Conservation (phyloP, 1,140 invertebrate genomes). For the Nasonia longicornis region DNA sequence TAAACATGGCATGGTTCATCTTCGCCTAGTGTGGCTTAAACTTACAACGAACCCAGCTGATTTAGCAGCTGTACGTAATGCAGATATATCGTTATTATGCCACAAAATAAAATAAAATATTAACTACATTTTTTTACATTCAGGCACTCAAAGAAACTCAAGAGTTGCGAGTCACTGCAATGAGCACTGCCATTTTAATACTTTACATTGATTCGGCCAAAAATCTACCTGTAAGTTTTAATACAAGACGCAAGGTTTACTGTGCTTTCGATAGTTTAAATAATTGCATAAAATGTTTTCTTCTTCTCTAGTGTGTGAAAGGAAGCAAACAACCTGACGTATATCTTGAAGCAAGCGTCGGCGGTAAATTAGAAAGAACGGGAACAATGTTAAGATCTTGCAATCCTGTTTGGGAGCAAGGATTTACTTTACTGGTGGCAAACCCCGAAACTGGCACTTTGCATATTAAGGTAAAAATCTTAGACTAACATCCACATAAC, state of each 20-base stretch:
- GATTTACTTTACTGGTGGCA: slow-evolving; percentile 89
- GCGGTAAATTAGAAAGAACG: slow-evolving; percentile 79
- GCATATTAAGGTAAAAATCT: slow-evolving; percentile 75
- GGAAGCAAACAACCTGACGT: slow-evolving; percentile 85
- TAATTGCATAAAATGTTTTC: not conserved
- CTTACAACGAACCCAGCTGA: slow-evolving; percentile 79
- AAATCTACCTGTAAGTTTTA: slow-evolving; percentile 83
- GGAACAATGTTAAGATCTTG: slow-evolving; percentile 78
- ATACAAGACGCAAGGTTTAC: not conserved
- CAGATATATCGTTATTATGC: no score
- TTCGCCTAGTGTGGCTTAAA: slow-evolving; percentile 89
- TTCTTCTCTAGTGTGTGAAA: slow-evolving; percentile 63
- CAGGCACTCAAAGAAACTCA: slow-evolving; percentile 83
- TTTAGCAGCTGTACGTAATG: slow-evolving; percentile 78
- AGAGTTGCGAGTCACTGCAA: slow-evolving; percentile 78
- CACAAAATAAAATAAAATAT: not conserved
- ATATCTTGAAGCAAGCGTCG: slow-evolving; percentile 78
- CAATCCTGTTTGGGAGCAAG: slow-evolving; percentile 82
- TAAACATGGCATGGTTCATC: slow-evolving; percentile 91
- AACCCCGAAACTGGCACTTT: slow-evolving; percentile 90
- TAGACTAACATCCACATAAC: not conserved
- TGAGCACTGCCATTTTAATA: slow-evolving; percentile 83
- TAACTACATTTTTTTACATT: not conserved
- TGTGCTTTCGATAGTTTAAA: not conserved
- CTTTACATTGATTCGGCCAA: slow-evolving; percentile 91